A percentile compares a stretch with the other conserved stretches of the same genome.
phyloP scores from a whole-genome alignment of 2,888 invertebrate species.

The Exocentrus adspersus region DNA sequence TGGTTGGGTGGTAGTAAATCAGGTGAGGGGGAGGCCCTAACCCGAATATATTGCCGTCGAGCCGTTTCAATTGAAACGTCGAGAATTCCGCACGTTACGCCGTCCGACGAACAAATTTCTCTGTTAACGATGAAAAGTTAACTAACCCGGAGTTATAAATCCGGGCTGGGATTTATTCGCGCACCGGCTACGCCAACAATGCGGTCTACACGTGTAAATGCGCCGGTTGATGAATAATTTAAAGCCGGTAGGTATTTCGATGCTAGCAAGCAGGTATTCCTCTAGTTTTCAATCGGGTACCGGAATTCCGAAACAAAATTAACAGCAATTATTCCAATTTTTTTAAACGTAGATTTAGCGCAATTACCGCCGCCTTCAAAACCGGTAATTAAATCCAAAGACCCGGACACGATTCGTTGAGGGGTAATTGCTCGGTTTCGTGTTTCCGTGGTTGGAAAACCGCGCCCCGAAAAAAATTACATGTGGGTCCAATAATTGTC shows the following conservation, averaged over 20 bases:
- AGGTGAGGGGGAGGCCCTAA: slow-evolving; percentile 51
- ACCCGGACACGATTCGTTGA: slow-evolving; percentile 1
- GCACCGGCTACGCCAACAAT: neutral
- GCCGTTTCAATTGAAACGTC: slow-evolving; percentile 27
- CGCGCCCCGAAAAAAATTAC: slow-evolving; percentile 8
- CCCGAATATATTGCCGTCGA: slow-evolving; percentile 51
- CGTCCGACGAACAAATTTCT: slow-evolving; percentile 12
- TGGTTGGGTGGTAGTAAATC: slow-evolving; percentile 53
- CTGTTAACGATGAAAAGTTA: slow-evolving; percentile 10
- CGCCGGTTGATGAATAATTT: neutral
- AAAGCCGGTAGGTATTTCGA: neutral
- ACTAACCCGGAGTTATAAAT: slow-evolving; percentile 6
- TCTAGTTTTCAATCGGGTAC: too few relatives aligned
- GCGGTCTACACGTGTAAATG: neutral
- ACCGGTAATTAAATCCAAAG: neutral
- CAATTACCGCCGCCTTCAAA: too few relatives aligned
- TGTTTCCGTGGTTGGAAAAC: neutral
- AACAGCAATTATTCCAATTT: too few relatives aligned
- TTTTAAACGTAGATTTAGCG: too few relatives aligned
- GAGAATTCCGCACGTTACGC: slow-evolving; percentile 17
- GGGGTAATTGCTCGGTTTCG: neutral
- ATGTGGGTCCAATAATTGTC: slow-evolving; percentile 6
- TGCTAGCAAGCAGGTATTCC: too few relatives aligned
- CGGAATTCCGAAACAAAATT: too few relatives aligned
- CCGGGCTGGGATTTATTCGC: neutral